Percentiles rank a stretch among this genome's conserved stretches.
These are phyloP conservation scores for Varroa destructor DNA, from an alignment of 1,140 invertebrate species.

Conservation along the genomic window DNA sequence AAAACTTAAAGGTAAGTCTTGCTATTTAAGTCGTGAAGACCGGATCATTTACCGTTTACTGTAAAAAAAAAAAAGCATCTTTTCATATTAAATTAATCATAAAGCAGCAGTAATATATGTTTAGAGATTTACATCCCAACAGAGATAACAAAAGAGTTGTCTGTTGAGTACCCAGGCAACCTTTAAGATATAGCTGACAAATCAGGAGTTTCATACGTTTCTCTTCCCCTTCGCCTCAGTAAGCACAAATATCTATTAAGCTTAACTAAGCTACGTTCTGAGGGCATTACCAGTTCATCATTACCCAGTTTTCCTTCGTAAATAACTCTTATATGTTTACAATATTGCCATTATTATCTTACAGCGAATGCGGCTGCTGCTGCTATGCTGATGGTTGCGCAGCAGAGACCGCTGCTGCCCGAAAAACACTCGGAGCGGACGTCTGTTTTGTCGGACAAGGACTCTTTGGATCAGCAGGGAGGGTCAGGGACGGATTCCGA, in stretches of 20 bases:
- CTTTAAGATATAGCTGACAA: too few relatives aligned
- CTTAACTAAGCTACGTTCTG: too few relatives aligned
- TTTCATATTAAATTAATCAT: background rate
- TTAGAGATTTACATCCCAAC: too few relatives aligned
- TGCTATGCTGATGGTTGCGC: conserved; percentile 6
- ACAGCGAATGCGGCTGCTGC: conserved; percentile 16
- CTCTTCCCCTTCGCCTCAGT: too few relatives aligned
- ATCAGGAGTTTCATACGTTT: too few relatives aligned
- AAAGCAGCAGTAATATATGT: background rate
- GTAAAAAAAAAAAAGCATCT: background rate
- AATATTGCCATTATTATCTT: background rate
- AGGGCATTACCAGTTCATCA: background rate
- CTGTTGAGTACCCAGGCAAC: too few relatives aligned
- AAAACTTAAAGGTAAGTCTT: conserved; percentile 8
- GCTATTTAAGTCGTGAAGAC: background rate
- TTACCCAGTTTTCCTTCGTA: background rate
- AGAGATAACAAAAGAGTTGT: too few relatives aligned
- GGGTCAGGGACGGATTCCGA: too few relatives aligned
- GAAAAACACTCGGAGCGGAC: too few relatives aligned
- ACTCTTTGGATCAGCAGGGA: too few relatives aligned
- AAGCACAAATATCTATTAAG: too few relatives aligned
- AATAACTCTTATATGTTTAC: background rate
- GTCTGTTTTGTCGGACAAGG: too few relatives aligned
- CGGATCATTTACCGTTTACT: background rate
- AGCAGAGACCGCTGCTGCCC: conserved; percentile 16